These are phyloP conservation scores for Scaptomyza montana DNA, from an alignment of 1,140 invertebrate genomes.

Conservation along the genomic window DNA sequence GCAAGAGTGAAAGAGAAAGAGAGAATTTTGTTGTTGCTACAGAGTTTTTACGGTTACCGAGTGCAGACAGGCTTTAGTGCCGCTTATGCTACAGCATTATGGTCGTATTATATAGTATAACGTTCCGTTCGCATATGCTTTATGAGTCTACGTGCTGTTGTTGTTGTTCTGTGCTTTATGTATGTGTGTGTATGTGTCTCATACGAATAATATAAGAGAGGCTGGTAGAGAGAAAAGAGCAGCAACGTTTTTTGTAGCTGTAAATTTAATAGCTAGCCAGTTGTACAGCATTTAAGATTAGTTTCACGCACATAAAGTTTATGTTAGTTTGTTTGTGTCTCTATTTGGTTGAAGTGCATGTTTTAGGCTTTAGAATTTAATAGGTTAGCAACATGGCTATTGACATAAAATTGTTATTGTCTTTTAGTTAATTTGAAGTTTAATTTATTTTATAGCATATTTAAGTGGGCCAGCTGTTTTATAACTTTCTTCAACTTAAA, in stretches of 20 bases:
- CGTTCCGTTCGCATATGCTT: conserved; percentile 36
- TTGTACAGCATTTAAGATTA: conserved; percentile 14
- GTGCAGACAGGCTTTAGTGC: conserved; percentile 47
- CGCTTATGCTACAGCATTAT: conserved; percentile 47
- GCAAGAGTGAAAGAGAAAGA: not conserved
- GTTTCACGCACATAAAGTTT: not conserved
- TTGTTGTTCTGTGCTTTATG: not conserved
- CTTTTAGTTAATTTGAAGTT: not conserved
- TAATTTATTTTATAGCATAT: conserved; percentile 22
- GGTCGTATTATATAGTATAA: conserved; percentile 40
- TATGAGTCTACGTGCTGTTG: conserved; percentile 3
- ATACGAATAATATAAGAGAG: too few species aligned
- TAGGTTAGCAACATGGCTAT: conserved; percentile 10
- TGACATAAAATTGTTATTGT: conserved; percentile 1
- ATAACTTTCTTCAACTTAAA: not conserved
- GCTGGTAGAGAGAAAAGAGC: conserved; percentile 8
- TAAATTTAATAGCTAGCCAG: conserved; percentile 38
- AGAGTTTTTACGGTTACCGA: conserved; percentile 24
- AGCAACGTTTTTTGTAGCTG: conserved; percentile 25
- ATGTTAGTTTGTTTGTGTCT: conserved; percentile 1
- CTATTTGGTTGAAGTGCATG: conserved; percentile 26
- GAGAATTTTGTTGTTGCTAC: conserved; percentile 9
- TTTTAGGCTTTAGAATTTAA: conserved; percentile 20
- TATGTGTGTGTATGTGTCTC: not conserved
- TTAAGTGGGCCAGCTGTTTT: conserved; percentile 1